phyloP scores from a whole-genome alignment of 1,140 invertebrate species.

The Drosophila setifemur region DNA sequence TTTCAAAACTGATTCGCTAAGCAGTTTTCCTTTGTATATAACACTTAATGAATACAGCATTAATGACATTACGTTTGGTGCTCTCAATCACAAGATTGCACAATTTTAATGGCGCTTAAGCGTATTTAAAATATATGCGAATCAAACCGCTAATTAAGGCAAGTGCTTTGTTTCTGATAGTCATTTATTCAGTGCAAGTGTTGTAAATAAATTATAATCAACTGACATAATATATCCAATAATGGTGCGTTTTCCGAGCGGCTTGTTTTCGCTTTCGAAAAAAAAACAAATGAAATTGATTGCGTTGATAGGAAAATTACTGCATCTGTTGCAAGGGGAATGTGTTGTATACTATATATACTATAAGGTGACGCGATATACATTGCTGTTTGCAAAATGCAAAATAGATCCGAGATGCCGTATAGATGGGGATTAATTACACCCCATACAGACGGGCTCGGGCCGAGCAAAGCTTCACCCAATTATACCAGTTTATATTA shows the following conservation, averaged over 20 bases:
- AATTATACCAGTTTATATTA: slow-evolving; percentile 64
- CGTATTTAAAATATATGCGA: slow-evolving; percentile 14
- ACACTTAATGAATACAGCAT: too few species aligned
- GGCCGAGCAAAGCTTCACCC: slow-evolving; percentile 23
- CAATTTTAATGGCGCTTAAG: slow-evolving; percentile 1
- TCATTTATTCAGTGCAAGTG: slow-evolving; percentile 1
- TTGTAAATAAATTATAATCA: not conserved
- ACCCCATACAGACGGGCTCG: slow-evolving; percentile 3
- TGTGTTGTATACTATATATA: not conserved
- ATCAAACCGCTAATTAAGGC: slow-evolving; percentile 9
- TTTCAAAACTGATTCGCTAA: slow-evolving; percentile 2
- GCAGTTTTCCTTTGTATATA: slow-evolving; percentile 1
- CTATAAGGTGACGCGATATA: slow-evolving; percentile 11
- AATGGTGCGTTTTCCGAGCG: slow-evolving; percentile 9
- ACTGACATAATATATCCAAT: slow-evolving; percentile 28
- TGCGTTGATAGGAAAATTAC: slow-evolving; percentile 59
- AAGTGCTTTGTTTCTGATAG: slow-evolving; percentile 8
- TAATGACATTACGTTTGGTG: slow-evolving; percentile 18
- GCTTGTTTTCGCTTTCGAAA: slow-evolving; percentile 1
- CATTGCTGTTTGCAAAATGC: slow-evolving; percentile 42
- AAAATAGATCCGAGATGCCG: slow-evolving; percentile 40
- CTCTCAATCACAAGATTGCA: slow-evolving; percentile 22
- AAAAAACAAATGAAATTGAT: slow-evolving; percentile 40
- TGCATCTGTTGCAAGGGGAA: slow-evolving; percentile 21
- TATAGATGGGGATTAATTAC: slow-evolving; percentile 59